Percentiles rank a stretch among this genome's conserved stretches.
These are phyloP conservation scores for Pseudococcus viburni DNA, from an alignment of 2,888 invertebrate species.

Conservation along the genomic window DNA sequence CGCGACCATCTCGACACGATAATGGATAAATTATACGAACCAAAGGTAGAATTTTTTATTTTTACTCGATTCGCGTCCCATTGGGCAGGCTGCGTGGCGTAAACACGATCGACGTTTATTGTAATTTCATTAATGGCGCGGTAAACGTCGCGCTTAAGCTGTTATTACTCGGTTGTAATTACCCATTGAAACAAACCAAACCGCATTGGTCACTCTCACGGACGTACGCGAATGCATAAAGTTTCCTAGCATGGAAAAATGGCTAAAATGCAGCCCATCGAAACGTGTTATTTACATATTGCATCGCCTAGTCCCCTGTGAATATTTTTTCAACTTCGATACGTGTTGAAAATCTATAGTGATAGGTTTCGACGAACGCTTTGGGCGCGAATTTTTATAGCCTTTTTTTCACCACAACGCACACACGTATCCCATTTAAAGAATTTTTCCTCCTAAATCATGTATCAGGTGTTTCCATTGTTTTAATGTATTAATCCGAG, in stretches of 20 bases:
- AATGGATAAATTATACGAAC: constrained; percentile 45
- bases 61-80: not conserved
- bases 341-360: not conserved
- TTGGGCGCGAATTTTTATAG: not conserved
- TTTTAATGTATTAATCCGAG: constrained; percentile 24
- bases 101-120: constrained; percentile 14
- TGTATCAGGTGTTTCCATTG: not conserved
- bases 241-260: not conserved
- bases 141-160: not conserved
- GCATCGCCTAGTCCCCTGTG: not conserved
- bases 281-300: constrained; percentile 53
- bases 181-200: not conserved
- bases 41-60: constrained; percentile 29
- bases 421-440: not conserved
- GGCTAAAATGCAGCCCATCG: not conserved
- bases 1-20: not conserved
- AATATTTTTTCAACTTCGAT: not conserved
- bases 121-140: constrained; percentile 17
- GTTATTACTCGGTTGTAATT: constrained; percentile 47
- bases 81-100: no score
- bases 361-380: not conserved
- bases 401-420: not conserved
- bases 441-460: not conserved
- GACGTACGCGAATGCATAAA: no score
- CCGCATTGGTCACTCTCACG: constrained; percentile 21